phyloP scores from a whole-genome alignment of 2,797 vertebrate species.

The Xerus rutilus region DNA sequence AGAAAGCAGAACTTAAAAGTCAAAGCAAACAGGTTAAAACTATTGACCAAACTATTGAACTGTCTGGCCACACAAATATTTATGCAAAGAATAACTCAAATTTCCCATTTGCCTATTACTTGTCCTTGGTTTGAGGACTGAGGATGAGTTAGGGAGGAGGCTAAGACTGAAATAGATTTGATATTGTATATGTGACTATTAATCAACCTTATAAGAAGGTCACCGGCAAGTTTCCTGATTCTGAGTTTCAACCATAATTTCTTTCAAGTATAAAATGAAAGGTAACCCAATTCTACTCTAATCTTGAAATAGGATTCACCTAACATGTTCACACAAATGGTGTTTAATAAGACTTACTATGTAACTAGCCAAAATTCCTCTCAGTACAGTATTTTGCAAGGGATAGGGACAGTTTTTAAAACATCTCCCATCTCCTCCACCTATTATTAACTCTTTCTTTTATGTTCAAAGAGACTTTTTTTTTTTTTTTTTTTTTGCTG shows the following conservation, averaged over 20 bases:
- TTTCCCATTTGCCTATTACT: slow-evolving; percentile 49
- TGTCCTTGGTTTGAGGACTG: background rate
- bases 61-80: slow-evolving; percentile 36
- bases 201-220: slow-evolving; percentile 26
- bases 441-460: background rate
- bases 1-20: slow-evolving; percentile 43
- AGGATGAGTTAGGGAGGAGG: background rate
- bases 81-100: slow-evolving; percentile 39
- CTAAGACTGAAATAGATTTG: background rate
- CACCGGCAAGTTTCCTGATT: background rate
- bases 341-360: slow-evolving; percentile 39
- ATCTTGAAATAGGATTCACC: slow-evolving; percentile 6
- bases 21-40: slow-evolving; percentile 56
- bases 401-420: slow-evolving; percentile 33
- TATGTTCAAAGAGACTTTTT: slow-evolving; percentile 25
- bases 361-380: slow-evolving; percentile 40
- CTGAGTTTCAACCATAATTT: slow-evolving; percentile 33
- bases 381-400: slow-evolving; percentile 28
- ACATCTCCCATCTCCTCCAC: background rate
- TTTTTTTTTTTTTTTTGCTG: no score
- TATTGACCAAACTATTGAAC: slow-evolving; percentile 54
- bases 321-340: slow-evolving; percentile 25
- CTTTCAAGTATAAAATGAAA: slow-evolving; percentile 58
- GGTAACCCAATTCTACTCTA: slow-evolving; percentile 9
- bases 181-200: background rate